phyloP scores from a whole-genome alignment of 2,888 invertebrate species.

The Agriopis leucophaearia region DNA sequence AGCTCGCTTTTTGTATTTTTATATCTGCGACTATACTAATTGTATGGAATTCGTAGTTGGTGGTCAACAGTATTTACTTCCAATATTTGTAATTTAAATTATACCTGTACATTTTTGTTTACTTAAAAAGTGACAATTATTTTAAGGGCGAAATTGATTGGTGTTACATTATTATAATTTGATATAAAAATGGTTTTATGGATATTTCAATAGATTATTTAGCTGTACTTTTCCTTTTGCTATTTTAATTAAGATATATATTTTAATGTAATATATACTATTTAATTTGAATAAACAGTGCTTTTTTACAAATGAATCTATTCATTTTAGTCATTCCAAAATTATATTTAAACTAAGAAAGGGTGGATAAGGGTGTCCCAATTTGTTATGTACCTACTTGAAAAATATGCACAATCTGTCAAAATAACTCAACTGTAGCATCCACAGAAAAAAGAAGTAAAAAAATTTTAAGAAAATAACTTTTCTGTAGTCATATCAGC shows the following conservation, averaged over 20 bases:
- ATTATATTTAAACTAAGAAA: background rate
- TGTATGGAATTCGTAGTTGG: constrained; percentile 60
- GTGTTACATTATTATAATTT: constrained; percentile 65
- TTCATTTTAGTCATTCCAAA: constrained; percentile 34
- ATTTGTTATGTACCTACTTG: too few relatives aligned
- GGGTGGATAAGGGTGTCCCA: too few relatives aligned
- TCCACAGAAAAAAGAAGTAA: too few relatives aligned
- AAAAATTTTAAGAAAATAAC: too few relatives aligned
- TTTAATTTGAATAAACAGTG: constrained; percentile 86
- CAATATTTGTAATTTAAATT: constrained; percentile 50
- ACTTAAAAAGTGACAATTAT: constrained; percentile 70
- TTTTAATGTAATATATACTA: constrained; percentile 86
- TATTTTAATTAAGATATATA: constrained; percentile 84
- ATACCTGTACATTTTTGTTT: constrained; percentile 74
- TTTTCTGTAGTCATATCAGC: too few relatives aligned
- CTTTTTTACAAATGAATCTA: constrained; percentile 72
- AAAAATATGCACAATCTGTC: too few relatives aligned
- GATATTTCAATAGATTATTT: constrained; percentile 82
- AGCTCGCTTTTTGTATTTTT: constrained; percentile 86
- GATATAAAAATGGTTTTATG: constrained; percentile 74
- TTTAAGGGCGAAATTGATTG: constrained; percentile 74
- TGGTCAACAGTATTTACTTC: constrained; percentile 73
- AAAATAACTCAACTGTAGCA: too few relatives aligned
- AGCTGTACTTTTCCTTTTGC: constrained; percentile 84
- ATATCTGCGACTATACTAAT: constrained; percentile 73